Evolutionary conservation across 2,797 vertebrate genomes (phyloP).

Genomic region (Coregonus sp.): DNA sequence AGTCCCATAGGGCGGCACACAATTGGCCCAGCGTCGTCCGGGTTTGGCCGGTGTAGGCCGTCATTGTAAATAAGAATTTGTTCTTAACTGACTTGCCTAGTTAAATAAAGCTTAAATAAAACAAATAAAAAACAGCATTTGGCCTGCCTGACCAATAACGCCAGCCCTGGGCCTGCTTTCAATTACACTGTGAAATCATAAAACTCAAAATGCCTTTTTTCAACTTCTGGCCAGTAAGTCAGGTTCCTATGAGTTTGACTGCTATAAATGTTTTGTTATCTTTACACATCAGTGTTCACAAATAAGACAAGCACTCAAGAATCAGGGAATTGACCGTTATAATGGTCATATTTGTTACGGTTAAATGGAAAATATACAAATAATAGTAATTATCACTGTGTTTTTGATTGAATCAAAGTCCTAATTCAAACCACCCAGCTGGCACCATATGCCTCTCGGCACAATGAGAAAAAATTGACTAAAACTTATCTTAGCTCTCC

Average conservation of each 20-base stretch:
- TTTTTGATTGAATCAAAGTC: background rate
- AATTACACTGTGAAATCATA: constrained; percentile 29
- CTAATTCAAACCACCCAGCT: constrained; percentile 18
- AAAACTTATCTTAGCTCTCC: constrained; percentile 2
- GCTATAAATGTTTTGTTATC: background rate
- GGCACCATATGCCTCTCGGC: background rate
- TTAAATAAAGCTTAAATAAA: too few relatives aligned
- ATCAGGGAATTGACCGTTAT: background rate
- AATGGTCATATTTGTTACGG: background rate
- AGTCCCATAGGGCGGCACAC: too few relatives aligned
- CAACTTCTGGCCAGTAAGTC: constrained; percentile 15
- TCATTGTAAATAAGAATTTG: too few relatives aligned
- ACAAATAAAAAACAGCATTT: constrained; percentile 37
- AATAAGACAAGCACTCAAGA: background rate
- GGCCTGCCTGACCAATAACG: constrained; percentile 50
- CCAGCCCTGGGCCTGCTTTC: constrained; percentile 34
- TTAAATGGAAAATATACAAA: background rate
- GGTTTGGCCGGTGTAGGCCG: too few relatives aligned
- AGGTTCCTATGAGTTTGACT: constrained; percentile 9
- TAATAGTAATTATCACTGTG: background rate
- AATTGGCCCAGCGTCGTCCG: too few relatives aligned
- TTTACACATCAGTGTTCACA: background rate
- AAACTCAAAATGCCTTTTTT: constrained; percentile 27
- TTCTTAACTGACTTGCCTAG: too few relatives aligned
- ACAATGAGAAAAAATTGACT: constrained; percentile 18